These are phyloP conservation scores for Cyphomyrus plagiostoma DNA, from an alignment of 2,113 vertebrate genomes.

Conservation along the genomic window DNA sequence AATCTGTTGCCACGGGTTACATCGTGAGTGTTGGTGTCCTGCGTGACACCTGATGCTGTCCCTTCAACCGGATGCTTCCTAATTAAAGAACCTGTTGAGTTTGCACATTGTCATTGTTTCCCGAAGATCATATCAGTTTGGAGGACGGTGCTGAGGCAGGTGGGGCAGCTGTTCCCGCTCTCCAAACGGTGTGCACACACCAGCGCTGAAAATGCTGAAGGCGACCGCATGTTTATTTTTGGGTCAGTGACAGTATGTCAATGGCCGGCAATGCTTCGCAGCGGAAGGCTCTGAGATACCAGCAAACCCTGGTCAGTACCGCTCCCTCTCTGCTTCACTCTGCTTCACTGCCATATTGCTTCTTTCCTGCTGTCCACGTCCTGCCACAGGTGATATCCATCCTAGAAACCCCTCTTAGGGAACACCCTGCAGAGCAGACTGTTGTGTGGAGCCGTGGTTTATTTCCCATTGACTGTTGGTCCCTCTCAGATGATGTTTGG, in stretches of 20 bases:
- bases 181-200: slow-evolving; percentile 36
- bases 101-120: slow-evolving; percentile 53
- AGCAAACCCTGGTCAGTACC: slow-evolving; percentile 74
- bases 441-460: background rate
- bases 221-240: slow-evolving; percentile 64
- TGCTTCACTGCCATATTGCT: background rate
- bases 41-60: slow-evolving; percentile 49
- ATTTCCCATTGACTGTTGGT: background rate
- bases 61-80: slow-evolving; percentile 45
- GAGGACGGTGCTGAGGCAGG: background rate
- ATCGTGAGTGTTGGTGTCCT: slow-evolving; percentile 37
- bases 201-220: slow-evolving; percentile 58
- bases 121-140: background rate
- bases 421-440: background rate
- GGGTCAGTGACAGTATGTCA: slow-evolving; percentile 68
- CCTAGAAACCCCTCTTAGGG: background rate
- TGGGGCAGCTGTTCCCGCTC: background rate
- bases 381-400: background rate
- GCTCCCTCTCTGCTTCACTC: slow-evolving; percentile 6
- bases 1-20: slow-evolving; percentile 45
- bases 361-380: background rate
- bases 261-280: slow-evolving; percentile 79
- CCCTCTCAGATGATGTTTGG: background rate
- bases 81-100: slow-evolving; percentile 60
- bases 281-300: slow-evolving; percentile 73